Base-by-base conservation (phyloP, 2,888 invertebrate genomes). In the Sinotaia quadrata region DNA sequence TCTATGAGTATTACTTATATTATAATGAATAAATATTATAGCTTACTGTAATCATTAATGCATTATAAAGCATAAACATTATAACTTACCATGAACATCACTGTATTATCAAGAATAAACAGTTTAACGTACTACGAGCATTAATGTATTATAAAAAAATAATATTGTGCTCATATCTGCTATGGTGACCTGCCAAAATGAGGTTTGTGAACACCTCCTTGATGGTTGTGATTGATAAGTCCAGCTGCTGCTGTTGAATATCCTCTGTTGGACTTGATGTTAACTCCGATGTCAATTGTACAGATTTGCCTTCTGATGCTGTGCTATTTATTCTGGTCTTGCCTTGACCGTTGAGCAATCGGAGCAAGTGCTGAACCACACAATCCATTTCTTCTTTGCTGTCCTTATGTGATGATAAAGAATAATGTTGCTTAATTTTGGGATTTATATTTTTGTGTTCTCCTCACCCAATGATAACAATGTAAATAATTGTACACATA, bases 181-280 rank as follows among this genome's bases (percentile, higher is more conserved):
- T 12, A 51, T 51, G 2, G 34, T 47, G 60, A 82, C 83, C 83
- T 70, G 83, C 83, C 18, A 83, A 70, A 44, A 83, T 77, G n/a
- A 82, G 76, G 66, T 83, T 83, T 21, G 83, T 83, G 65, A 82
- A 83, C 10, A 79, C 78, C 72, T 83, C 82, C 68, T 81, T 82
- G 8, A 78, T 68, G 0, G 81, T 81, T 7, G 67, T 67, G 29
- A 75, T 72, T 0, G 75, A 65, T 27, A 78, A 58, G 21, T 77
- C 68, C 18, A 63, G 68, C n/a, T 62, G 60, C 2, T 56, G 27
- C 31, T 69, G 63, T n/a, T 63, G 47, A 24, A 37, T 47, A 2
- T 73, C 36, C 31, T 18, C 54, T 2, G 24, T 1, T 18, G 27
- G 12, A 31, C 33, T 4, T 12, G 62, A 18, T 5, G 10, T 7